Evolutionary conservation across 2,113 vertebrate species (phyloP), one percentile per base, ranked within the genome.

Genomic region (Fukomys damarensis): DNA sequence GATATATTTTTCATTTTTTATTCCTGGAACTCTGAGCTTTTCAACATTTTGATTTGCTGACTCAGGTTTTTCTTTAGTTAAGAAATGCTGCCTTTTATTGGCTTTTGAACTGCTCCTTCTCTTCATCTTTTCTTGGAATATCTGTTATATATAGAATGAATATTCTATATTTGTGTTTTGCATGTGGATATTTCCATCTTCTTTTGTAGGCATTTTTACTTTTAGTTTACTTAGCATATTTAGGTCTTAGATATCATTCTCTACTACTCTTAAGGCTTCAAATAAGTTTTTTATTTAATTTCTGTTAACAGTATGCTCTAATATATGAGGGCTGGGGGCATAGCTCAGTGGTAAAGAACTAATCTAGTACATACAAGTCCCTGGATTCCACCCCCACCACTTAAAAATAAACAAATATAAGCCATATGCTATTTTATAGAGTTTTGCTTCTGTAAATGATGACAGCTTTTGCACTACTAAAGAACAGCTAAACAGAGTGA

Each of bases 101-200:
- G 43, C n/a, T 93, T 80, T 94, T 96, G n/a, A 61, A 82, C 7
- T 70, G 5, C 83, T 95, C 7, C 1, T 56, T 66, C 41, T 79
- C 11, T 81, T 95, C 46, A n/a, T 96, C 9, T 89, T 79, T 89
- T 58, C 58, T 83, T 94, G 54, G 56, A 72, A 81, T 86, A 91
- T 14, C 20, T 92, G 0, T 46, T 81, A 63, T 20, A 1, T 54
- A 26, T 41, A 94, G 24, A 2, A 49, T 84, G 32, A 70, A 11
- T 94, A 92, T 89, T 86, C 94, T 14, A 74, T 79, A 54, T 94
- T 28, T 56, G 32, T 46, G 5, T 43, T 82, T 93, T 70, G 83
- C 3, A n/a, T 61, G 70, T 52, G 30, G 65, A 70, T 1, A 65
- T 88, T 94, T 92, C 10, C 1, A n/a, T 90, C 19, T 24, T 92